Percentiles rank a stretch among this genome's conserved stretches.
Conservation (phyloP, 2,888 invertebrate genomes). For the Trichogramma evanescens region DNA sequence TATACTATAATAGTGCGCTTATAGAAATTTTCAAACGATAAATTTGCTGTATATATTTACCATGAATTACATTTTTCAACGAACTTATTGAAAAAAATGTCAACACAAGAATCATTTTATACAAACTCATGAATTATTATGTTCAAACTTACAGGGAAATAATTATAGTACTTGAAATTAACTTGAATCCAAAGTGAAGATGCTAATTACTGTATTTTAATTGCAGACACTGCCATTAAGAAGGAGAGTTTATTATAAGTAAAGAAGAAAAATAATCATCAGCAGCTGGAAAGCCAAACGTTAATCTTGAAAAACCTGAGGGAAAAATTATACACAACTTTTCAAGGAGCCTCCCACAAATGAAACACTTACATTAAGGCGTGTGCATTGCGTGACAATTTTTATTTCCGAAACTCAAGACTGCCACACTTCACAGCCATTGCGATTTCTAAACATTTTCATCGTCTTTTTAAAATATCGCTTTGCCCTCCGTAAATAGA, state of each 20-base stretch:
- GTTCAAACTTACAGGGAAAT: background rate
- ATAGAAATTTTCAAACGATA: too few relatives aligned
- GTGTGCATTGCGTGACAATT: conserved; percentile 32
- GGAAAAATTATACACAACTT: conserved; percentile 11
- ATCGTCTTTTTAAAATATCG: background rate
- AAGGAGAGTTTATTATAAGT: conserved; percentile 43
- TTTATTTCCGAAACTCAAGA: conserved; percentile 45
- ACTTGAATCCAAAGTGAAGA: too few relatives aligned
- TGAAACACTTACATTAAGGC: conserved; percentile 6
- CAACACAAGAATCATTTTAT: background rate
- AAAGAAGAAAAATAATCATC: conserved; percentile 27
- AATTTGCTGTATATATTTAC: background rate
- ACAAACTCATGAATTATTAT: background rate
- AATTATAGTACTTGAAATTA: background rate
- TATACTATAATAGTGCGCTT: too few relatives aligned
- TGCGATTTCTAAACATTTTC: conserved; percentile 11
- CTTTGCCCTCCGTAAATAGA: too few relatives aligned
- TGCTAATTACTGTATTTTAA: background rate
- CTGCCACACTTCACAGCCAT: conserved; percentile 38
- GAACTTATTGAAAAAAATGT: background rate
- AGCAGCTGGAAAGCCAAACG: conserved; percentile 21
- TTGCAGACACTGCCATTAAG: conserved; percentile 44
- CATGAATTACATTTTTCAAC: background rate
- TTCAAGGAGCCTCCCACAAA: background rate
- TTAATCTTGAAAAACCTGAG: conserved; percentile 24